A percentile compares a stretch with the other conserved stretches of the same genome.
phyloP scores from a whole-genome alignment of 2,797 vertebrate species.

The Pangasius mekongensis region DNA sequence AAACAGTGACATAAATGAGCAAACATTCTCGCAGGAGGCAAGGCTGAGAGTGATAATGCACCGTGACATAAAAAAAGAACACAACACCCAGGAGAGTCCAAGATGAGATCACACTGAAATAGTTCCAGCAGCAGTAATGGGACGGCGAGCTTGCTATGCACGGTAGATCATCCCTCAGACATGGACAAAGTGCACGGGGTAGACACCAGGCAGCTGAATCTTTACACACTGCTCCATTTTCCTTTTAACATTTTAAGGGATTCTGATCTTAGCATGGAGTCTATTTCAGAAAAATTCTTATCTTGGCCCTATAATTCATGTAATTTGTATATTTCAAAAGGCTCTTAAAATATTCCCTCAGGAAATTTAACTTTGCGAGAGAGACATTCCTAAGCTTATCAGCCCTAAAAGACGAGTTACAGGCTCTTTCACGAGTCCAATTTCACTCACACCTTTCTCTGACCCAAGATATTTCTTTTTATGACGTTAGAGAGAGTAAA shows the following conservation, averaged over 20 bases:
- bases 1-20: constrained; percentile 46
- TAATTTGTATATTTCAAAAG: constrained; percentile 27
- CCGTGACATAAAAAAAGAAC: constrained; percentile 35
- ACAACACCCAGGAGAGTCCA: constrained; percentile 28
- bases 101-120: constrained; percentile 28
- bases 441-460: background rate
- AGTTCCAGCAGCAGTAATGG: constrained; percentile 30
- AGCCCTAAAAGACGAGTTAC: constrained; percentile 7
- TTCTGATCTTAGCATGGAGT: constrained; percentile 19
- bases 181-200: constrained; percentile 30
- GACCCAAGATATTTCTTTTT: background rate
- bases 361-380: constrained; percentile 10
- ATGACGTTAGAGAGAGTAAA: background rate
- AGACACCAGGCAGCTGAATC: constrained; percentile 30
- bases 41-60: constrained; percentile 53
- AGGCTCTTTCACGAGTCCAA: background rate
- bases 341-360: constrained; percentile 15
- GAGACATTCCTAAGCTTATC: constrained; percentile 23
- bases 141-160: constrained; percentile 14
- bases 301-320: constrained; percentile 3
- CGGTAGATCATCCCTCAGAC: constrained; percentile 29
- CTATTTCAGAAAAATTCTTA: background rate
- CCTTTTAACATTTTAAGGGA: constrained; percentile 16
- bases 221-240: constrained; percentile 1
- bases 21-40: constrained; percentile 41